phyloP scores from a whole-genome alignment of 2,797 vertebrate species.

The Propithecus perrieri region DNA sequence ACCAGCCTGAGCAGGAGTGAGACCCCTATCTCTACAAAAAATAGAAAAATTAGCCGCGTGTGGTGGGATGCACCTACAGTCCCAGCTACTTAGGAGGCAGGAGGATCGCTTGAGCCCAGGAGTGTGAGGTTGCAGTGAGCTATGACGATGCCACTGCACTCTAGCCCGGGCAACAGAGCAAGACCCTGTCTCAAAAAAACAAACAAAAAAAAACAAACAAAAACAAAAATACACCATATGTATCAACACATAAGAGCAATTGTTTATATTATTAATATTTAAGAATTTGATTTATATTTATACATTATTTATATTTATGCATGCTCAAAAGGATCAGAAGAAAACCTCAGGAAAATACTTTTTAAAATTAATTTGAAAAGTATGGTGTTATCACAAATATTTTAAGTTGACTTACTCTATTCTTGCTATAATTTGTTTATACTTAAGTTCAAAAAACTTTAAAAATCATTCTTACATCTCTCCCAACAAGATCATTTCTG shows the following conservation, averaged over 20 bases:
- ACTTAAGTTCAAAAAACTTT: conserved; percentile 12
- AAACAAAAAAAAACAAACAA: background rate
- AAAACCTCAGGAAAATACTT: background rate
- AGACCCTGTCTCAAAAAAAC: background rate
- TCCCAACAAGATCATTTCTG: conserved; percentile 97
- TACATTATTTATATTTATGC: background rate
- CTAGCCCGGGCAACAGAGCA: no score
- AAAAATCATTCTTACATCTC: conserved; percentile 92
- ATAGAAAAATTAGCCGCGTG: background rate
- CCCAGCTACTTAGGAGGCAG: background rate
- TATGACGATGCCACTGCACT: background rate
- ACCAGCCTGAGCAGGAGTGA: background rate
- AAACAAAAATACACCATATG: background rate
- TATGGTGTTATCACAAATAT: background rate
- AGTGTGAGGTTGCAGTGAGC: background rate
- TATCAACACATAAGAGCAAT: background rate
- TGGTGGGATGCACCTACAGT: rapidly evolving
- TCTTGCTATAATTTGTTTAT: conserved; percentile 28
- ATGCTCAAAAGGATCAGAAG: conserved; percentile 21
- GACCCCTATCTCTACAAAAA: background rate
- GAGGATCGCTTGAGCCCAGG: background rate
- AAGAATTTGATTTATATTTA: conserved; percentile 9
- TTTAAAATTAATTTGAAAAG: conserved; percentile 40
- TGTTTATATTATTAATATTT: background rate
- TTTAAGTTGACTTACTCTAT: background rate